phyloP scores from a whole-genome alignment of 2,113 vertebrate species.

The rat (Rattus norvegicus) region GRCr8 NC_086035.1:1754001-1754500 shows the following conservation, averaged over 20 bases:
- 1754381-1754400: neutral
- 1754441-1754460: neutral
- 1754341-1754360: neutral
- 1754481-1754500: neutral
- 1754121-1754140: neutral
- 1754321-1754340: neutral
- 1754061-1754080: slow-evolving; percentile 54
- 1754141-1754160: neutral
- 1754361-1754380: neutral
- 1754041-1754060: slow-evolving; percentile 55
- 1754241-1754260: neutral
- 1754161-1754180: neutral
- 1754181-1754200: neutral
- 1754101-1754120: slow-evolving; percentile 6
- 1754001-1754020: slow-evolving; percentile 49
- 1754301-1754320: neutral
- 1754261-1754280: neutral
- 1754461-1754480: neutral
- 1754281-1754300: neutral
- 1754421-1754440: neutral
- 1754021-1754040: slow-evolving; percentile 28
- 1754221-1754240: neutral
- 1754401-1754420: neutral
- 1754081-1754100: slow-evolving; percentile 33
- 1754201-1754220: neutral